phyloP scores from a whole-genome alignment of 2,888 invertebrate genomes.

The Heliconius ismenius region DNA sequence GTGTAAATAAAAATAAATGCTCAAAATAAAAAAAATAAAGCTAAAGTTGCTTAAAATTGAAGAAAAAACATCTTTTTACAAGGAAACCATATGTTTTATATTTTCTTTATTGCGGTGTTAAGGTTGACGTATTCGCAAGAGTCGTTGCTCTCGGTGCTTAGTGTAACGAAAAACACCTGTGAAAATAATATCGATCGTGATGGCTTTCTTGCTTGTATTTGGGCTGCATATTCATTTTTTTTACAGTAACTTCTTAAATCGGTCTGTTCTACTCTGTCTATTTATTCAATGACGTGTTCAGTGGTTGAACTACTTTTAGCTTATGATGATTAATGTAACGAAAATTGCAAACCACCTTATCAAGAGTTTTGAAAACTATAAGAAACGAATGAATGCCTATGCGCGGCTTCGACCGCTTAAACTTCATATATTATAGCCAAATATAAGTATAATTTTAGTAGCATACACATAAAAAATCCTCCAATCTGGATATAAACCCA shows the following conservation, averaged over 20 bases:
- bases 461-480: no score
- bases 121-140: conserved; percentile 42
- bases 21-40: background rate
- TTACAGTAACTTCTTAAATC: background rate
- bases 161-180: conserved; percentile 42
- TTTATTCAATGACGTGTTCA: no score
- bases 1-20: background rate
- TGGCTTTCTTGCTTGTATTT: conserved; percentile 28
- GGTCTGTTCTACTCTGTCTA: no score
- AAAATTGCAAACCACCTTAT: no score
- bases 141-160: conserved; percentile 40
- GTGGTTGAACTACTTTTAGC: no score
- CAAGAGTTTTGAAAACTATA: no score
- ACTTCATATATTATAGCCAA: no score
- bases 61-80: conserved; percentile 15
- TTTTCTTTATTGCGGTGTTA: conserved; percentile 25
- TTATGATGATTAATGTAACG: no score
- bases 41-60: background rate
- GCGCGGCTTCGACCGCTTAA: no score
- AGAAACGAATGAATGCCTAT: no score
- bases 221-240: conserved; percentile 22
- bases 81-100: conserved; percentile 27
- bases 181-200: conserved; percentile 31
- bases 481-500: background rate
- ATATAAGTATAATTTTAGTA: no score